phyloP scores from a whole-genome alignment of 1,140 invertebrate genomes.

The Neuroterus valhalla region DNA sequence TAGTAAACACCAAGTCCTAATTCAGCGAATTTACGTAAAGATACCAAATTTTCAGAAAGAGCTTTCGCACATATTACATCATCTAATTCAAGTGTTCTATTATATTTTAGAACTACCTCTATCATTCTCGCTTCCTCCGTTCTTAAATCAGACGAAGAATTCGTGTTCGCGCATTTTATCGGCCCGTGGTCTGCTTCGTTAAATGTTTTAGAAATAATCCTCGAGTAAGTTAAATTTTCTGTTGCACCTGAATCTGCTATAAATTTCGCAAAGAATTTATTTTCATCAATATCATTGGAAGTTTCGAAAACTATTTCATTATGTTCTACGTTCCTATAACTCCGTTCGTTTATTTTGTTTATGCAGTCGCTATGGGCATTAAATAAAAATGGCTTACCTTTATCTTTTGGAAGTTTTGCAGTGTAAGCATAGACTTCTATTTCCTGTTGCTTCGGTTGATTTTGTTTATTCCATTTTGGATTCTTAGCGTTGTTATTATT shows the following conservation, averaged over 20 bases:
- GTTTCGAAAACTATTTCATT: constrained; percentile 13
- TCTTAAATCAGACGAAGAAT: too few relatives aligned
- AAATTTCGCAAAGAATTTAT: too few relatives aligned
- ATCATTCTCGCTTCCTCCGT: too few relatives aligned
- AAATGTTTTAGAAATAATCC: constrained; percentile 11
- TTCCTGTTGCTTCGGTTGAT: too few relatives aligned
- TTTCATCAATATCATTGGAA: background rate
- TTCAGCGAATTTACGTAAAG: too few relatives aligned
- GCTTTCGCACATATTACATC: constrained; percentile 7
- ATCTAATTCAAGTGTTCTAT: constrained; percentile 3
- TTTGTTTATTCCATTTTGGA: too few relatives aligned
- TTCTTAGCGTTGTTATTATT: background rate
- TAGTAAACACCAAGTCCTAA: too few relatives aligned
- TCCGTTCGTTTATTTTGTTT: background rate
- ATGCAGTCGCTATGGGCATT: too few relatives aligned
- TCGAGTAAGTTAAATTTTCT: constrained; percentile 27
- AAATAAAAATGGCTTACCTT: too few relatives aligned
- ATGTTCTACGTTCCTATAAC: too few relatives aligned
- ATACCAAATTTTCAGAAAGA: background rate
- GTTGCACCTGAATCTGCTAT: background rate
- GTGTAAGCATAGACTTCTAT: too few relatives aligned
- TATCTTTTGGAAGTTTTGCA: too few relatives aligned
- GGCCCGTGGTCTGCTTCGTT: background rate
- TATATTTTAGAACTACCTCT: constrained; percentile 16
- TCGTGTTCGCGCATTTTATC: constrained; percentile 35